Evolutionary conservation across 2,797 vertebrate species (phyloP), one percentile per base, ranked within the genome.

Genomic region (Glossophaga mutica): DNA sequence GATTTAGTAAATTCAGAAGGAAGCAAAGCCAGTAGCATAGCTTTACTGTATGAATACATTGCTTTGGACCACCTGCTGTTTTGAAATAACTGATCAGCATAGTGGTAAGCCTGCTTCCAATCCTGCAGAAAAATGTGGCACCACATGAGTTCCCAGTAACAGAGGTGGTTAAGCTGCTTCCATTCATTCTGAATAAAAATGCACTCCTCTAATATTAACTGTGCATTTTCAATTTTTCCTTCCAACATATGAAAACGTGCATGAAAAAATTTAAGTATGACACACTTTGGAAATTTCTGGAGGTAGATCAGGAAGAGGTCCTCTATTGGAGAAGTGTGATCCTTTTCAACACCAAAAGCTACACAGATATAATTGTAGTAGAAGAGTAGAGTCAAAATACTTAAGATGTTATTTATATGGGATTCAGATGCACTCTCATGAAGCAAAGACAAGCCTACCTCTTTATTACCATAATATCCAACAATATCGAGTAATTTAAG

Each of bases 101-200:
- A 99, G 86, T 68, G 97, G 95, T 99, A 99, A 5, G 99, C 99
- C 62, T 99, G 97, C 26, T 32, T 97, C 99, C 99, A 99, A 12
- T 99, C 98, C 86, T 99, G 99, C 82, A 99, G 98, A 39, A 99
- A 99, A 68, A 98, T 98, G 97, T 99, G 98, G 55, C 98, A 98
- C 99, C 99, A 99, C 99, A 99, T 99, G 91, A 99, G 98, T 97
- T 99, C 99, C 99, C 99, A 99, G 98, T 98, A 99, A 87, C 99
- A 99, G 76, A 99, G 98, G 96, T 99, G 99, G 95, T 99, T 99
- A 83, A 99, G 98, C 98, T 99, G 99, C 77, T 97, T 98, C 99
- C 99, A 99, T 95, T 99, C 99, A 4, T 99, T 97, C 97, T 99
- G 99, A 1, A 98, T 96, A 21, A 98, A 97, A 24, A 99, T 98